Percentiles rank a stretch among this genome's conserved stretches.
These are phyloP conservation scores for Cheumatopsyche charites DNA, from an alignment of 1,140 invertebrate species.

Conservation along the genomic window DNA sequence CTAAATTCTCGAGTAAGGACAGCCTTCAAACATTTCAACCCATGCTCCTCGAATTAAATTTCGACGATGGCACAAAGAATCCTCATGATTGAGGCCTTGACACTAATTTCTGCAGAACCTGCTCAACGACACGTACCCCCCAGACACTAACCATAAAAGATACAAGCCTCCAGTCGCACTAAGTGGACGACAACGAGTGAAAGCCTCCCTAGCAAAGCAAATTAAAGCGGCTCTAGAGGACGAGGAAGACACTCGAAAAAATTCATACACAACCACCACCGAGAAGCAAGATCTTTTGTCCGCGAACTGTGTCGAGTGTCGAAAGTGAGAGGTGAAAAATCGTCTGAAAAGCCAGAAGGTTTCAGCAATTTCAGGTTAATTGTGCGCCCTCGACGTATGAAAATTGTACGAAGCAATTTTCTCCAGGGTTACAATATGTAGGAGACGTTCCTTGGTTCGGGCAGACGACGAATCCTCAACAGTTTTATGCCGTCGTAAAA, in stretches of 20 bases:
- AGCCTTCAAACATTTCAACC: no score
- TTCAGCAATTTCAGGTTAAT: constrained; percentile 23
- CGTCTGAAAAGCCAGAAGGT: constrained; percentile 8
- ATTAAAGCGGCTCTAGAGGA: constrained; percentile 44
- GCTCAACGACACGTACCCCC: neutral
- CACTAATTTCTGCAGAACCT: neutral
- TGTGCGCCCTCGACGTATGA: constrained; percentile 3
- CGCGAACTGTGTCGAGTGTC: constrained; percentile 39
- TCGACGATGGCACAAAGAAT: no score
- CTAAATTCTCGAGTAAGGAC: no score
- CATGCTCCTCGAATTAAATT: no score
- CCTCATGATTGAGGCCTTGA: no score
- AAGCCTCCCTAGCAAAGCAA: constrained; percentile 46
- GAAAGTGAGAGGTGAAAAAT: constrained; percentile 32
- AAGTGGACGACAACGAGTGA: neutral
- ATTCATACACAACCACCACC: constrained; percentile 24
- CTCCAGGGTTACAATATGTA: neutral
- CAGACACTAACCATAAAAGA: no score
- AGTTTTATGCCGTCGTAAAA: no score
- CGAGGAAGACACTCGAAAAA: constrained; percentile 9
- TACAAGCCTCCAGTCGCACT: no score
- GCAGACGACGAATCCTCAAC: no score
- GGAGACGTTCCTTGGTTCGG: no score
- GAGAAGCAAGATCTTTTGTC: constrained; percentile 37
- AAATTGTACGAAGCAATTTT: constrained; percentile 19